Conservation (phyloP, 2,113 vertebrate species). For the Leiothrix lutea region DNA sequence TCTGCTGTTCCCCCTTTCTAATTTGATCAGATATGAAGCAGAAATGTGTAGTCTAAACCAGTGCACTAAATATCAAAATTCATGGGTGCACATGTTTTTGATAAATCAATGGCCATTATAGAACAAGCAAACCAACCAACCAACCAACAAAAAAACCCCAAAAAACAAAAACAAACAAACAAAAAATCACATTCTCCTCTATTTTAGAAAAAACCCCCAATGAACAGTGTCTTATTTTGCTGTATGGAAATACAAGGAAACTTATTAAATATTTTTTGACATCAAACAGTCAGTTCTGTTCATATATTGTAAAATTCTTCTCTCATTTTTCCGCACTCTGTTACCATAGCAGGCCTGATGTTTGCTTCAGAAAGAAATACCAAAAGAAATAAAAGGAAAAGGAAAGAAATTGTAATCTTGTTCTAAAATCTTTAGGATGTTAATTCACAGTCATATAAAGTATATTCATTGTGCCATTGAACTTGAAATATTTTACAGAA, state of each 20-base stretch:
- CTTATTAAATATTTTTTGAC: not conserved
- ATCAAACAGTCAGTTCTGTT: not conserved
- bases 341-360: not conserved
- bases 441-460: not conserved
- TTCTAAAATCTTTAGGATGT: not conserved
- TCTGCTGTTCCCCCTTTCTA: not conserved
- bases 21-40: not conserved
- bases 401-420: not conserved
- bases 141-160: too few species aligned
- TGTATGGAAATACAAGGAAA: not conserved
- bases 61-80: not conserved
- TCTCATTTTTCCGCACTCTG: not conserved
- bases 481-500: not conserved
- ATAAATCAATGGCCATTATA: not conserved
- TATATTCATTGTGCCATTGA: not conserved
- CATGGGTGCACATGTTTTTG: fast-evolving
- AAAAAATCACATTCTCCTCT: fast-evolving
- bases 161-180: too few species aligned
- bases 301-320: not conserved
- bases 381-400: not conserved
- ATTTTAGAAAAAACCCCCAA: fast-evolving
- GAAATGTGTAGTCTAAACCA: fast-evolving
- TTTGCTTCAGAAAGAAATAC: not conserved
- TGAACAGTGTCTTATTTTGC: not conserved
- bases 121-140: not conserved